phyloP scores from a whole-genome alignment of 2,797 vertebrate species.

The Numenius phaeopus region DNA sequence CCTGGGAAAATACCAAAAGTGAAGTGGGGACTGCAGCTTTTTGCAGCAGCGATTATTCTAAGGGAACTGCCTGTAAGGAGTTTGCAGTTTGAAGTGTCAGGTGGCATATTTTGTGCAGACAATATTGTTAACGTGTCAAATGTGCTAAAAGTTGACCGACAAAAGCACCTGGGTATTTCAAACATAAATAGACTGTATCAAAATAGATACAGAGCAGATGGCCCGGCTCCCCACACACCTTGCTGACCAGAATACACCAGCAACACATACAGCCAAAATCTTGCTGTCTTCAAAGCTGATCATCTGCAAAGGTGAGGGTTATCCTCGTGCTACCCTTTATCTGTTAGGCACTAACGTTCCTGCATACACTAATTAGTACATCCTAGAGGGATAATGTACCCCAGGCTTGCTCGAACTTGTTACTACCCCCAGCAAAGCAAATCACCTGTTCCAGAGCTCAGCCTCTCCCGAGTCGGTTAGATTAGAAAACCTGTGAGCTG shows the following conservation, averaged over 20 bases:
- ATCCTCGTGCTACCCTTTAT: neutral
- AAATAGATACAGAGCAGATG: constrained; percentile 64
- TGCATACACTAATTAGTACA: neutral
- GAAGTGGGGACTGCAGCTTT: neutral
- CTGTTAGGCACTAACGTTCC: neutral
- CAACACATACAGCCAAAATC: neutral
- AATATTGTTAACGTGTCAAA: neutral
- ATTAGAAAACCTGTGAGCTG: neutral
- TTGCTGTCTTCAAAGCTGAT: neutral
- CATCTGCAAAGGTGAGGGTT: neutral
- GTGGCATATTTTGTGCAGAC: neutral
- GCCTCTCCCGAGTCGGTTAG: neutral
- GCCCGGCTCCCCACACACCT: constrained; percentile 43
- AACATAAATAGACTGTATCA: neutral
- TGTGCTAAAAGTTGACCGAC: neutral
- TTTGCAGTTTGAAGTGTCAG: neutral
- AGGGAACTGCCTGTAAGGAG: neutral
- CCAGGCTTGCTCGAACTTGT: constrained; percentile 3
- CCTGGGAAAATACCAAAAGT: neutral
- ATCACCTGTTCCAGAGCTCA: constrained; percentile 24
- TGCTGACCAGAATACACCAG: constrained; percentile 28
- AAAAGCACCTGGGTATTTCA: constrained; percentile 38
- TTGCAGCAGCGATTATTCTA: neutral
- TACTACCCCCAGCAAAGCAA: neutral
- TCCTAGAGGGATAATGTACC: neutral